Percentiles rank a stretch among this genome's conserved stretches.
Evolutionary conservation across 2,888 invertebrate genomes (phyloP).

Genomic region (Drosophila rubida): DNA sequence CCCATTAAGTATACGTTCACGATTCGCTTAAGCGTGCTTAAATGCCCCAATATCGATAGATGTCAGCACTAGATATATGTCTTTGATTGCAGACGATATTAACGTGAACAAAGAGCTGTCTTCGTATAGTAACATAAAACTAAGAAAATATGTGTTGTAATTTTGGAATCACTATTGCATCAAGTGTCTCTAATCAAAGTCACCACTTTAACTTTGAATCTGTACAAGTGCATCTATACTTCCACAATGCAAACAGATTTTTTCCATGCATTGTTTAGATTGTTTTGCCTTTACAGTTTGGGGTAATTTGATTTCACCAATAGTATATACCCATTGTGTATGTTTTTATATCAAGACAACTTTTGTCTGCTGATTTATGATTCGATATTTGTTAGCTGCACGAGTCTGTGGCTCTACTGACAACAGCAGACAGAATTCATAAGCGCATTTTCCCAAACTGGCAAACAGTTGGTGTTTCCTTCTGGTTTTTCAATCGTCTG

Average conservation of each 20-base stretch:
- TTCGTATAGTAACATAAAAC: too few relatives aligned
- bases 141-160: too few relatives aligned
- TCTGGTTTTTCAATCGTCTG: slow-evolving; percentile 30
- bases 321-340: neutral
- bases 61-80: neutral
- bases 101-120: neutral
- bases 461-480: slow-evolving; percentile 11
- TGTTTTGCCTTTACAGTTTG: neutral
- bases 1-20: slow-evolving; percentile 1
- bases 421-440: slow-evolving; percentile 59
- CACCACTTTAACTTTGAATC: neutral
- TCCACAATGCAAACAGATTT: neutral
- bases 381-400: slow-evolving; percentile 57
- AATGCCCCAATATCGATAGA: neutral
- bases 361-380: slow-evolving; percentile 62
- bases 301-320: neutral
- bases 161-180: neutral
- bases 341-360: slow-evolving; percentile 4
- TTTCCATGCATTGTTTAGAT: too few relatives aligned
- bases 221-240: neutral
- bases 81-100: neutral
- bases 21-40: neutral
- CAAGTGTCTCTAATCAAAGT: neutral
- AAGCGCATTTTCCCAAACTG: slow-evolving; percentile 41
- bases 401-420: slow-evolving; percentile 40